A percentile compares a stretch with the other conserved stretches of the same genome.
Conservation (phyloP, 2,113 vertebrate species). For the Pangasianodon gigas region DNA sequence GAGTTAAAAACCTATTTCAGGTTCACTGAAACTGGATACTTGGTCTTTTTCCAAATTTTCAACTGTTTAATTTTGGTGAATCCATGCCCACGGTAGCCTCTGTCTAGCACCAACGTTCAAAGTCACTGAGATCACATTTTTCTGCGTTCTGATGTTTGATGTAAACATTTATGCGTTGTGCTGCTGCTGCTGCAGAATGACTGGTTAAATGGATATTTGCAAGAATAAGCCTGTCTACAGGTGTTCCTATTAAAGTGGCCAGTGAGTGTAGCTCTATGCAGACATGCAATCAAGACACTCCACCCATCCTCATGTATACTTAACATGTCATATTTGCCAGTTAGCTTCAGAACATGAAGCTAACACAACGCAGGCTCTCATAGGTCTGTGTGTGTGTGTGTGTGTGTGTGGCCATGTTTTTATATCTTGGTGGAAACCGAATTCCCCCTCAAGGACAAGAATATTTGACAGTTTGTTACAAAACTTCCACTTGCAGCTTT, state of each 20-base stretch:
- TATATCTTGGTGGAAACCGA: not conserved
- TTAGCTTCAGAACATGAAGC: not conserved
- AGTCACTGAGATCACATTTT: not conserved
- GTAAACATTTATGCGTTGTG: not conserved
- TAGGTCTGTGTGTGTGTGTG: conserved; percentile 1
- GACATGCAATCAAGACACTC: not conserved
- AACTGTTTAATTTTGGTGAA: not conserved
- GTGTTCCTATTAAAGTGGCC: not conserved
- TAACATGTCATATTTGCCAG: too few species aligned
- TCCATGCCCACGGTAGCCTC: not conserved
- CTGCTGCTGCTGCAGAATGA: not conserved
- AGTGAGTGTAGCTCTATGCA: not conserved
- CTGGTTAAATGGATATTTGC: not conserved
- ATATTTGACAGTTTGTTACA: not conserved
- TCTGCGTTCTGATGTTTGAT: not conserved
- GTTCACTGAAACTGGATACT: not conserved
- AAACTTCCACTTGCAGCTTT: not conserved
- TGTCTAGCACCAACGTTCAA: not conserved
- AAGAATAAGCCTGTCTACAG: not conserved
- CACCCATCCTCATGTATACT: conserved; percentile 29
- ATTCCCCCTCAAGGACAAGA: not conserved
- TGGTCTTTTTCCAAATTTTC: not conserved
- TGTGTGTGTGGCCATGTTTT: not conserved
- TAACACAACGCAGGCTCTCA: not conserved
- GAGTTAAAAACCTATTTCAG: not conserved